A percentile compares a stretch with the other conserved stretches of the same genome.
Conservation (phyloP, 1,140 invertebrate genomes). For the Zaprionus ornatus region DNA sequence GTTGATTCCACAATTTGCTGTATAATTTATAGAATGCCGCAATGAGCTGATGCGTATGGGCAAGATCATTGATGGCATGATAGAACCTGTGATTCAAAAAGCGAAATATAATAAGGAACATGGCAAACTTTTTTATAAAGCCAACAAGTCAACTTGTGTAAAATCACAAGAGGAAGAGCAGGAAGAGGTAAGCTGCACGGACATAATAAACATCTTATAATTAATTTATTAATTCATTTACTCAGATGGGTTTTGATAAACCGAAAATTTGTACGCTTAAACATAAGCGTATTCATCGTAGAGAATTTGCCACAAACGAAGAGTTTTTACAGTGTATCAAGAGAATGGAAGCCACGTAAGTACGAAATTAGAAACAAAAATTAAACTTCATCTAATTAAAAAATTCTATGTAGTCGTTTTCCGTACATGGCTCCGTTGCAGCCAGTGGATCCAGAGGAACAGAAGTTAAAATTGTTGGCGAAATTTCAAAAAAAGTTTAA, state of each 20-base stretch:
- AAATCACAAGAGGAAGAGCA: background rate
- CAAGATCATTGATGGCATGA: slow-evolving; percentile 73
- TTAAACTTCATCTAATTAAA: background rate
- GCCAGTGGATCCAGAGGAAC: slow-evolving; percentile 85
- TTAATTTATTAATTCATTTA: background rate
- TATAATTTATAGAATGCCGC: slow-evolving; percentile 61
- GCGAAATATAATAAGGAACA: slow-evolving; percentile 46
- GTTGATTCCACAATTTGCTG: background rate
- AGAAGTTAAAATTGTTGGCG: slow-evolving; percentile 75
- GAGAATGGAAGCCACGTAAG: slow-evolving; percentile 68
- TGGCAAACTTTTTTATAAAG: background rate
- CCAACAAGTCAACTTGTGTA: slow-evolving; percentile 5
- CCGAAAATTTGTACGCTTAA: slow-evolving; percentile 11
- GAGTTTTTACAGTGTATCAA: slow-evolving; percentile 60
- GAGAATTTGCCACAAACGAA: slow-evolving; percentile 52
- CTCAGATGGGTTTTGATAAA: background rate
- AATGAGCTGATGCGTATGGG: slow-evolving; percentile 75
- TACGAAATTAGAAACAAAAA: background rate
- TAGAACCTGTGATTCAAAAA: slow-evolving; percentile 58
- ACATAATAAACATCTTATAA: background rate
- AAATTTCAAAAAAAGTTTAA: slow-evolving; percentile 51
- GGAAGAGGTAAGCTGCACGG: background rate
- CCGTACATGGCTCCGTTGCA: slow-evolving; percentile 83
- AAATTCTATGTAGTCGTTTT: slow-evolving; percentile 67
- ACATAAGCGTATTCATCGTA: slow-evolving; percentile 40